Evolutionary conservation across 2,113 vertebrate genomes (phyloP), one percentile per base, ranked within the genome.

Genomic region (Butorides virescens): DNA sequence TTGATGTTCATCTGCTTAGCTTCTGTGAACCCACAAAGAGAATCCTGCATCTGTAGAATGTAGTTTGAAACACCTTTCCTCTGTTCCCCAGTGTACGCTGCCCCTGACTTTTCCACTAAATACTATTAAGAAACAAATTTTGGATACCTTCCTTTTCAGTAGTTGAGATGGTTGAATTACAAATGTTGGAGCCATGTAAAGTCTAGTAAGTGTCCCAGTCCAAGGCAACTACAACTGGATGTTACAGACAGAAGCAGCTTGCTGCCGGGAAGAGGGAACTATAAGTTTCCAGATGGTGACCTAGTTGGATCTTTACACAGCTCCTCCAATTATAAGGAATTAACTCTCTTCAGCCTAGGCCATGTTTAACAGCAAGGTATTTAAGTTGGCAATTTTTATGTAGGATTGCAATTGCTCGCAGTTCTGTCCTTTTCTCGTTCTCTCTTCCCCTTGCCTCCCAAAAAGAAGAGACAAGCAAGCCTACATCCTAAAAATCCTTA

Each of bases 231-330:
- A n/a, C 89, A 92, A 88, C 89, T 97, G 91, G 49, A 72, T 95
- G 53, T 85, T 53, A 63, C 77, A 92, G 76, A 65, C 29, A 44
- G 22, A 85, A 86, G 86, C 86, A 75, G 65, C 80, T 84, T 72
- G 32, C 94, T 84, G 47, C 88, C 46, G 29, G 20, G 67, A 91
- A 94, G 74, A 72, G 55, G 52, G 71, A 83, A 59, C 44, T 93
- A 30, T 82, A 87, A 93, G 73, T 91, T 92, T 87, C 86, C 94
- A 91, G 82, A 84, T 87, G 90, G 87, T 95, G 90, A 95, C 90
- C 95, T 96, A 95, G 56, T 79, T 96, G 95, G 52, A 75, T 93
- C 84, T 87, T 88, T 87, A 36, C 44, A 68, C 73, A 73, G 80
- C 71, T 95, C 21, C 39, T 95, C 37, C 72, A 91, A 25, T 92